Conservation (phyloP, 2,888 invertebrate species). For the Leptinotarsa juncta region DNA sequence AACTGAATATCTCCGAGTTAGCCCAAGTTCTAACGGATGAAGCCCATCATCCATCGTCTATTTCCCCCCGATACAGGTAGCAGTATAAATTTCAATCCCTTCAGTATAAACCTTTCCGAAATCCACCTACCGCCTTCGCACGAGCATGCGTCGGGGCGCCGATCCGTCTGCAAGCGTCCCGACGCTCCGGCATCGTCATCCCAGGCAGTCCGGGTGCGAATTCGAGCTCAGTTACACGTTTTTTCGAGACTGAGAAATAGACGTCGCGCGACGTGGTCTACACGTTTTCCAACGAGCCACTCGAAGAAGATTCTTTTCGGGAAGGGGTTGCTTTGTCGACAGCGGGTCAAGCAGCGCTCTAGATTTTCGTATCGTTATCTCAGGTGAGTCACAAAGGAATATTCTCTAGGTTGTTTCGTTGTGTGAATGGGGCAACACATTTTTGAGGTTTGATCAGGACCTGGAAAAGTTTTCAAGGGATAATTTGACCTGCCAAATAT, state of each 20-base stretch:
- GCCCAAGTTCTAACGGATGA: neutral
- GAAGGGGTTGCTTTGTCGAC: neutral
- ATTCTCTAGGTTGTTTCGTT: neutral
- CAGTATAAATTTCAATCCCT: constrained; percentile 34
- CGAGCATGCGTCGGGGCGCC: constrained; percentile 29
- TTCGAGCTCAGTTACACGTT: constrained; percentile 19
- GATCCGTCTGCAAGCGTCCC: constrained; percentile 25
- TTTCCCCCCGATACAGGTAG: constrained; percentile 29
- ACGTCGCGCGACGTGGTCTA: constrained; percentile 21
- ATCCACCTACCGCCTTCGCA: constrained; percentile 38
- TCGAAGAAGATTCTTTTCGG: constrained; percentile 17
- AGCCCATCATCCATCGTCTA: constrained; percentile 6
- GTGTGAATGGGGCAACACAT: neutral
- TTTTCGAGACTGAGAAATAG: neutral
- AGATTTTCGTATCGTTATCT: constrained; percentile 7
- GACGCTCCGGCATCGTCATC: constrained; percentile 29
- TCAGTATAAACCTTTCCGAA: constrained; percentile 35
- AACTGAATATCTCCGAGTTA: neutral
- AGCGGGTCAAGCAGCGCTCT: constrained; percentile 1
- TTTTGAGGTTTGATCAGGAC: too few relatives aligned
- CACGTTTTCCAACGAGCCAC: constrained; percentile 30
- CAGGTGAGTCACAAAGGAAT: neutral
- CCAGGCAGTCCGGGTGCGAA: constrained; percentile 35
- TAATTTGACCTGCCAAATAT: too few relatives aligned
- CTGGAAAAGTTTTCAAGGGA: too few relatives aligned